phyloP scores from a whole-genome alignment of 2,113 vertebrate species.

The Zosterops hypoxanthus region DNA sequence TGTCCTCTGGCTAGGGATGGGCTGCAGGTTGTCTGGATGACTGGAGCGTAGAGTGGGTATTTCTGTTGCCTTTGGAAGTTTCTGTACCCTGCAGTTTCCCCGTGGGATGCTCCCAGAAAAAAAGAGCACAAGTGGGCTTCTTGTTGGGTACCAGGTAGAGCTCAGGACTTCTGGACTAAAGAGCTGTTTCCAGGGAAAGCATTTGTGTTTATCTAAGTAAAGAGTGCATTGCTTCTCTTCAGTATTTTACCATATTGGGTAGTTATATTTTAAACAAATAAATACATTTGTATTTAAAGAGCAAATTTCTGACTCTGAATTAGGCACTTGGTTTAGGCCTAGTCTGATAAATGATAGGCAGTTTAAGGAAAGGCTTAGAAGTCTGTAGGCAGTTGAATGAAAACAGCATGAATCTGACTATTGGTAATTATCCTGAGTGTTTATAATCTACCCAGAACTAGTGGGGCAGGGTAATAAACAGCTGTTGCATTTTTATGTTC shows the following conservation, averaged over 20 bases:
- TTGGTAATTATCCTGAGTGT: background rate
- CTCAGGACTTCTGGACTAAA: background rate
- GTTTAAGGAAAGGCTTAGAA: background rate
- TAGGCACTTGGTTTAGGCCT: background rate
- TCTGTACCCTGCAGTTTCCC: background rate
- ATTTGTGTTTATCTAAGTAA: background rate
- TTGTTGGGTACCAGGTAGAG: background rate
- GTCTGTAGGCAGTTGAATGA: background rate
- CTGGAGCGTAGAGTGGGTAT: background rate
- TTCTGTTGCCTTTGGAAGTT: background rate
- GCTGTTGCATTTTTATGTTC: background rate
- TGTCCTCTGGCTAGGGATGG: background rate
- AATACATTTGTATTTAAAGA: background rate
- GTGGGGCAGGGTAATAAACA: background rate
- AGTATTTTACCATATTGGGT: background rate
- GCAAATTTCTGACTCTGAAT: background rate
- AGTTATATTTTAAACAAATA: background rate
- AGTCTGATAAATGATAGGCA: background rate
- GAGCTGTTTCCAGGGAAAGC: background rate
- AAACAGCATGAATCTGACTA: background rate
- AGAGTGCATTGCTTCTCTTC: background rate
- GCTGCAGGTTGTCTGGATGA: background rate
- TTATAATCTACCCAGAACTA: background rate
- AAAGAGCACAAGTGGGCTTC: background rate
- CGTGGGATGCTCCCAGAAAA: background rate